phyloP scores from a whole-genome alignment of 2,113 vertebrate species.

The Gymnogyps californianus region DNA sequence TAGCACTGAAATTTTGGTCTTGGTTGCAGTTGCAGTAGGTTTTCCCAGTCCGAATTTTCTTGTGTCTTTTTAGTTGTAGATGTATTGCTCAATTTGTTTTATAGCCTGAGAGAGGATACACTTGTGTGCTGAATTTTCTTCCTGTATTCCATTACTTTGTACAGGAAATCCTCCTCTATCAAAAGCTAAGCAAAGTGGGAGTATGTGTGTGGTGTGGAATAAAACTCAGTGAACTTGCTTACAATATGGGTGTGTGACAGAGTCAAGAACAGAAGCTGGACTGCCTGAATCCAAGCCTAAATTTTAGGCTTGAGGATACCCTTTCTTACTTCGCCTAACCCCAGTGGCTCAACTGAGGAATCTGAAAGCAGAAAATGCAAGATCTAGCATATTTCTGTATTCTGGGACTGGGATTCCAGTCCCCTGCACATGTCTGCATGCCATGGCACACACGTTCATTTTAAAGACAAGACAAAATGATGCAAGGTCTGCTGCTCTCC shows the following conservation, averaged over 20 bases:
- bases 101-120: not conserved
- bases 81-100: not conserved
- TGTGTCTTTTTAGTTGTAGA: not conserved
- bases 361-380: not conserved
- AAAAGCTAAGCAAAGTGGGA: not conserved
- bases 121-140: not conserved
- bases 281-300: not conserved
- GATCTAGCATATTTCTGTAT: not conserved
- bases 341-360: not conserved
- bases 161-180: not conserved
- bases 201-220: not conserved
- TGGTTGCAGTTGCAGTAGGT: not conserved
- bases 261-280: not conserved
- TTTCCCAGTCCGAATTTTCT: not conserved
- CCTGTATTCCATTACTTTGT: not conserved
- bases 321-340: not conserved
- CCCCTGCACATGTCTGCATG: not conserved
- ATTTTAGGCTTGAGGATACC: not conserved
- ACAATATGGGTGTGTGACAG: not conserved
- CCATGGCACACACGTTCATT: accelerated
- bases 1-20: not conserved
- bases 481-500: not conserved
- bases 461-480: not conserved
- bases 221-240: not conserved
- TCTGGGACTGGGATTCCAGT: not conserved